Conservation (phyloP, 2,797 vertebrate genomes). For the Clarias pachynema region DNA sequence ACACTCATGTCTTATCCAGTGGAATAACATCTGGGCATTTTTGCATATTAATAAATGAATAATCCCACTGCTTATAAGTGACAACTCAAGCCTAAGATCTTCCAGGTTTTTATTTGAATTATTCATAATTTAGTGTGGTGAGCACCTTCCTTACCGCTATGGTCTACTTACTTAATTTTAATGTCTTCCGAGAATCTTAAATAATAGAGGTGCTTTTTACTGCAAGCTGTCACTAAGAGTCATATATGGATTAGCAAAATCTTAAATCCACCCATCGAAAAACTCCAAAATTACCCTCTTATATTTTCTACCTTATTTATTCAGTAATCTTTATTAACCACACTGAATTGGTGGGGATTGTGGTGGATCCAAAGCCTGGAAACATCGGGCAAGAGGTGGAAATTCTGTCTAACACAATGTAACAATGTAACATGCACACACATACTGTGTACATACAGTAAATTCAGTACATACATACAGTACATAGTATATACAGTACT, state of each 20-base stretch:
- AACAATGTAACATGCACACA: background rate
- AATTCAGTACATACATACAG: background rate
- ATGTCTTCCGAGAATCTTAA: background rate
- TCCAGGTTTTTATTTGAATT: conserved; percentile 19
- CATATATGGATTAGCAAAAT: background rate
- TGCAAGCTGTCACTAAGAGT: background rate
- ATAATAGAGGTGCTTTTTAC: background rate
- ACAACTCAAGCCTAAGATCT: background rate
- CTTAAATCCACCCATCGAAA: too few relatives aligned
- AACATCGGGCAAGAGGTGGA: background rate
- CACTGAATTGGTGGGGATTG: background rate
- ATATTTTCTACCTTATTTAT: too few relatives aligned
- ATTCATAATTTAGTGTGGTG: background rate
- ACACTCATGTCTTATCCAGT: background rate
- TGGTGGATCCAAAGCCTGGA: too few relatives aligned
- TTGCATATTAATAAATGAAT: conserved; percentile 20
- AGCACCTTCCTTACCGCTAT: background rate
- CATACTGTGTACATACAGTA: background rate
- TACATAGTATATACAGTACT: background rate
- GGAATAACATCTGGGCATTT: background rate
- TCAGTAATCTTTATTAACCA: background rate
- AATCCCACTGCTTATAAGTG: background rate
- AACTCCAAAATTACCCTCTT: too few relatives aligned
- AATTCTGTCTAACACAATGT: background rate
- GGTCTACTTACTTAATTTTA: conserved; percentile 4